phyloP scores from a whole-genome alignment of 2,113 vertebrate species.

The Cephalopterus ornatus region DNA sequence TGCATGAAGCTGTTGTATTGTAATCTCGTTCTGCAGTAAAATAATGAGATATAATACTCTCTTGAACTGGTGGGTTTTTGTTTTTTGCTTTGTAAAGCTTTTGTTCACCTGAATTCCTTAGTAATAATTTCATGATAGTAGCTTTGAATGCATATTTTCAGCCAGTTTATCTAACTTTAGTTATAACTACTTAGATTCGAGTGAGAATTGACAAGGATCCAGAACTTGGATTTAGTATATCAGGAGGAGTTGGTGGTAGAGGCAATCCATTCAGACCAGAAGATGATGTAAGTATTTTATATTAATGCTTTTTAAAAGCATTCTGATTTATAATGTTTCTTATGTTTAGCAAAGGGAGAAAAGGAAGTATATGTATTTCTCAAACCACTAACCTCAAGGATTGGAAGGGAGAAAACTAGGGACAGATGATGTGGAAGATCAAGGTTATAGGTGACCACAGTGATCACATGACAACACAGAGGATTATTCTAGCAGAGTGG shows the following conservation, averaged over 20 bases:
- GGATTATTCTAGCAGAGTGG: neutral
- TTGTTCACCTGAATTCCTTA: neutral
- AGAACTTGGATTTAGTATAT: constrained; percentile 98
- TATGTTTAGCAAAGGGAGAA: neutral
- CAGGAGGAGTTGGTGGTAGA: constrained; percentile 93
- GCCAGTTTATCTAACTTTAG: neutral
- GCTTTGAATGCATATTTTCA: neutral
- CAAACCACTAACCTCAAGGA: neutral
- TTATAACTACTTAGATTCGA: constrained; percentile 79
- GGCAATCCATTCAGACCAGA: constrained; percentile 96
- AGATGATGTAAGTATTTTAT: constrained; percentile 84
- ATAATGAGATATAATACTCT: neutral
- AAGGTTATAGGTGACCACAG: neutral
- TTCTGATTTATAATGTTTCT: neutral
- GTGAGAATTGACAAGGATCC: constrained; percentile 96
- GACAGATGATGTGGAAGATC: neutral
- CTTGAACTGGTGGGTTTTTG: neutral
- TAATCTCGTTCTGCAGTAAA: neutral
- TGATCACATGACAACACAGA: neutral
- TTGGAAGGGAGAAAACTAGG: neutral
- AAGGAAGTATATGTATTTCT: neutral
- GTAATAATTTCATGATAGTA: neutral
- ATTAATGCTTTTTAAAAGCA: neutral
- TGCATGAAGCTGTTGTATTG: neutral
- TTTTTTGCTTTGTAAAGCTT: neutral